phyloP scores from a whole-genome alignment of 2,888 invertebrate species.

The Incurvaria masculella region DNA sequence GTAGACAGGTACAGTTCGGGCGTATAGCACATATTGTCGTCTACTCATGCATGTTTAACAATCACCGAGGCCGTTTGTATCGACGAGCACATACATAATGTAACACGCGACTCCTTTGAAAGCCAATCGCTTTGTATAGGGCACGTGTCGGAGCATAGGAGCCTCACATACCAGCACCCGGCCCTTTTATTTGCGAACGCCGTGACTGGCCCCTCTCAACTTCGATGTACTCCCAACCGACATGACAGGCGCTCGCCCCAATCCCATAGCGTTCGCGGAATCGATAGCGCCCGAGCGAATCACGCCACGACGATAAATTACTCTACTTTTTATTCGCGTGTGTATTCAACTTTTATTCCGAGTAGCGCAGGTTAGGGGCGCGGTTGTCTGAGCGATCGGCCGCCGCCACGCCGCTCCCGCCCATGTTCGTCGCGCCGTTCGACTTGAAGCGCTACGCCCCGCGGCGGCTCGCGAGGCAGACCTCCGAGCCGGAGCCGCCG shows the following conservation, averaged over 20 bases:
- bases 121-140: too few species aligned
- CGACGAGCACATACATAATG: not conserved
- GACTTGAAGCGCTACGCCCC: conserved; percentile 4
- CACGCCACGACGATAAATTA: not conserved
- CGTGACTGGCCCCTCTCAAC: too few species aligned
- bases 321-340: not conserved
- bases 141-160: too few species aligned
- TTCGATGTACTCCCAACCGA: too few species aligned
- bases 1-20: not conserved
- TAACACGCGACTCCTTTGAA: too few species aligned
- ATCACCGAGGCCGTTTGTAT: not conserved
- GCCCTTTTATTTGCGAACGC: not conserved
- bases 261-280: not conserved
- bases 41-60: not conserved
- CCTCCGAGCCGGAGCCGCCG: conserved; percentile 18
- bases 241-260: not conserved
- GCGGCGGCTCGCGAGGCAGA: not conserved
- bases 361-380: not conserved
- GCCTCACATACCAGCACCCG: too few species aligned
- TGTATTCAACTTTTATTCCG: not conserved
- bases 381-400: not conserved
- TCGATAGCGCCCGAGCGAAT: not conserved
- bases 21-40: too few species aligned
- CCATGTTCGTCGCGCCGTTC: conserved; percentile 6
- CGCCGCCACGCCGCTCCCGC: not conserved